A percentile compares a stretch with the other conserved stretches of the same genome.
Evolutionary conservation across 2,888 invertebrate genomes (phyloP).

Genomic region (Ophonus ardosiacus): DNA sequence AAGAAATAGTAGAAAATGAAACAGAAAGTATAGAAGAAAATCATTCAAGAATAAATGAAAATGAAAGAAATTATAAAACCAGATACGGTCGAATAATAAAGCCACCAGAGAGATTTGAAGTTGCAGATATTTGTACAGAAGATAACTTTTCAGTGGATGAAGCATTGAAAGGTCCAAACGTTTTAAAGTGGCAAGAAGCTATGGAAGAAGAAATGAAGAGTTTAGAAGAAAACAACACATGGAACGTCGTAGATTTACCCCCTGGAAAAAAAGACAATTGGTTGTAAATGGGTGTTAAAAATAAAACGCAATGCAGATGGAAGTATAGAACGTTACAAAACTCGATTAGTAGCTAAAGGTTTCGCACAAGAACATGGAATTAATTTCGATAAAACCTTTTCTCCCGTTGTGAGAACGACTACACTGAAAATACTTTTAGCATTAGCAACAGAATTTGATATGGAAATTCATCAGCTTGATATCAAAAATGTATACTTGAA

Average conservation of each 20-base stretch:
- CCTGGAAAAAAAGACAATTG: not conserved
- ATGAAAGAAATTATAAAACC: too few relatives aligned
- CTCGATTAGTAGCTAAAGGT: too few relatives aligned
- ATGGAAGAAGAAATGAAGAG: too few relatives aligned
- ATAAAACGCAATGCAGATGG: conserved; percentile 27
- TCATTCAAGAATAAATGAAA: not conserved
- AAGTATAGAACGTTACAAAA: not conserved
- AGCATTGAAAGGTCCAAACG: not conserved
- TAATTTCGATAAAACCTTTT: conserved; percentile 24
- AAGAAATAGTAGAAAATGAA: not conserved
- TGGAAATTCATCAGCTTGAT: too few relatives aligned
- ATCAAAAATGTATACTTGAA: too few relatives aligned
- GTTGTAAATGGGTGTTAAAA: conserved; percentile 5
- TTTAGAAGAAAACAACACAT: too few relatives aligned
- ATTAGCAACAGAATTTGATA: too few relatives aligned
- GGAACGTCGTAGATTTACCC: not conserved
- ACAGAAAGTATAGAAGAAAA: not conserved
- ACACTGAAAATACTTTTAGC: too few relatives aligned
- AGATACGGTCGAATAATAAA: too few relatives aligned
- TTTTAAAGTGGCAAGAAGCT: too few relatives aligned
- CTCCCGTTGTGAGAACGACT: not conserved
- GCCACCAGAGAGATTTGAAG: too few relatives aligned
- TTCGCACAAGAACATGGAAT: conserved; percentile 20
- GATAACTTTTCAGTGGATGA: not conserved
- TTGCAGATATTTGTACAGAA: not conserved